These are phyloP conservation scores for Drosophila quadrilineata DNA, from an alignment of 1,140 invertebrate genomes.

Conservation along the genomic window DNA sequence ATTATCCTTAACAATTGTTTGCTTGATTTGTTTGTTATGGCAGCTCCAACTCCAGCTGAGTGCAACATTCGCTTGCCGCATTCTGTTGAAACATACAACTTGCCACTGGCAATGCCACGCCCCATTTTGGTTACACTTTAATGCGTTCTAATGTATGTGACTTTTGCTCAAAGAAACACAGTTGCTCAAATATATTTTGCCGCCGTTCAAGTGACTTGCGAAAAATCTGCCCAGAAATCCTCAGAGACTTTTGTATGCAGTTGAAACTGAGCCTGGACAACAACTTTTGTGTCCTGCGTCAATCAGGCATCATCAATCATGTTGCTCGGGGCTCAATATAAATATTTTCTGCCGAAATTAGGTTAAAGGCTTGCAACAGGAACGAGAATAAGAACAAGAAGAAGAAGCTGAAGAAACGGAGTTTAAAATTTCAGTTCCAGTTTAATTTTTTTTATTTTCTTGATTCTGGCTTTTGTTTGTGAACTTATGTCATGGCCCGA, in stretches of 20 bases:
- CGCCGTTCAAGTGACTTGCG: slow-evolving; percentile 68
- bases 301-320: slow-evolving; percentile 66
- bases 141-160: slow-evolving; percentile 80
- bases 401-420: background rate
- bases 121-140: slow-evolving; percentile 74
- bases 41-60: slow-evolving; percentile 4
- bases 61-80: background rate
- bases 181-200: slow-evolving; percentile 47
- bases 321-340: slow-evolving; percentile 62
- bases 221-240: no score
- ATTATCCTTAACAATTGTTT: slow-evolving; percentile 77
- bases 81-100: slow-evolving; percentile 34
- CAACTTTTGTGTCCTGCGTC: slow-evolving; percentile 49
- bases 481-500: slow-evolving; percentile 62
- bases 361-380: slow-evolving; percentile 60
- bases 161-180: slow-evolving; percentile 52
- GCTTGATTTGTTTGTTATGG: slow-evolving; percentile 74
- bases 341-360: slow-evolving; percentile 76
- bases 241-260: no score
- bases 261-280: no score
- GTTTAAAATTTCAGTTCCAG: slow-evolving; percentile 32
- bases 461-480: no score
- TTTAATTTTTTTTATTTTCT: no score
- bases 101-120: slow-evolving; percentile 27
- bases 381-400: background rate